These are phyloP conservation scores for Ophioninae sp. DNA, from an alignment of 2,888 invertebrate species.

Conservation along the genomic window DNA sequence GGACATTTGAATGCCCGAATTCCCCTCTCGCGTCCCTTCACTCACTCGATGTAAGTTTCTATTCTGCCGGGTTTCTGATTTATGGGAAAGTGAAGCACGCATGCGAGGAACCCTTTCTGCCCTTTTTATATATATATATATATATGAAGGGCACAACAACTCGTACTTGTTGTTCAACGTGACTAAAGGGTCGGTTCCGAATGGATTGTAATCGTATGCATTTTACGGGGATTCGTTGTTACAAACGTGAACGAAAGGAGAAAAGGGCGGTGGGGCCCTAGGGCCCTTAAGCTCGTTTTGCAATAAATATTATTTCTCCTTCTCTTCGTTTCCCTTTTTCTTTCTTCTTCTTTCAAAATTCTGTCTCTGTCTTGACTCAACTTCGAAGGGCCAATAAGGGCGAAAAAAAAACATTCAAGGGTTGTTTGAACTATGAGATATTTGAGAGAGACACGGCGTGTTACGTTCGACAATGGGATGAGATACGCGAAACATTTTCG, in stretches of 20 bases:
- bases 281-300: constrained; percentile 53
- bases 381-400: constrained; percentile 6
- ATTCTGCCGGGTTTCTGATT: constrained; percentile 67
- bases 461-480: constrained; percentile 54
- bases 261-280: no score
- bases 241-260: neutral
- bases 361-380: constrained; percentile 51
- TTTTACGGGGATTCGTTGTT: constrained; percentile 72
- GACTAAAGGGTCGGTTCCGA: constrained; percentile 67
- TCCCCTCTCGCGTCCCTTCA: neutral
- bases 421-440: constrained; percentile 49
- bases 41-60: constrained; percentile 28
- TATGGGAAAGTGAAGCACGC: constrained; percentile 71
- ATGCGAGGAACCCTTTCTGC: constrained; percentile 66
- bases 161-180: constrained; percentile 66
- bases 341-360: constrained; percentile 41
- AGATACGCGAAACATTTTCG: constrained; percentile 38
- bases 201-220: constrained; percentile 77
- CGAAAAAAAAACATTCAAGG: constrained; percentile 29
- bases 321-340: constrained; percentile 59
- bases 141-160: constrained; percentile 64
- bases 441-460: constrained; percentile 53
- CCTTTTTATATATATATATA: constrained; percentile 67
- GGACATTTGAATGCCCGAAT: constrained; percentile 43
- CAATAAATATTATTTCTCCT: constrained; percentile 77